These are phyloP conservation scores for Anagyrus pseudococci DNA, from an alignment of 2,888 invertebrate species.

Conservation along the genomic window DNA sequence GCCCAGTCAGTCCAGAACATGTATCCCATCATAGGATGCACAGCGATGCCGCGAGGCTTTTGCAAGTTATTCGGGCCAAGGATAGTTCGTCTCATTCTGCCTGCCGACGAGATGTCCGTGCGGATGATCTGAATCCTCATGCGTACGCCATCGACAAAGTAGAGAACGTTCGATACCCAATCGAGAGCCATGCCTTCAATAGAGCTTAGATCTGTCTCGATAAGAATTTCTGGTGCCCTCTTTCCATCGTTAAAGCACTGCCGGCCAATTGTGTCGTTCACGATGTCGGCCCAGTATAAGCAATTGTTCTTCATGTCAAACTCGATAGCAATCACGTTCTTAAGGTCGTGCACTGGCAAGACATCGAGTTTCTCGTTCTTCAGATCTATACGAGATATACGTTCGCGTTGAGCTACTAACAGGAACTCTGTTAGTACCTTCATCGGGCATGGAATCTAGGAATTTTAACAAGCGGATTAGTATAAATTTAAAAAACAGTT, in stretches of 20 bases:
- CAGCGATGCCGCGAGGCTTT: slow-evolving; percentile 81
- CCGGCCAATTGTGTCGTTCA: slow-evolving; percentile 77
- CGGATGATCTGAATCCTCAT: slow-evolving; percentile 83
- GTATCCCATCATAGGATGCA: slow-evolving; percentile 82
- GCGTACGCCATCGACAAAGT: slow-evolving; percentile 84
- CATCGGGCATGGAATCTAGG: slow-evolving; percentile 71
- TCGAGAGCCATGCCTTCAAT: slow-evolving; percentile 91
- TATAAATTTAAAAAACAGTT: too few relatives aligned
- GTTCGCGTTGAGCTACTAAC: slow-evolving; percentile 78
- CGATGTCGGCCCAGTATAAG: slow-evolving; percentile 88
- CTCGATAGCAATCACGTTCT: slow-evolving; percentile 86
- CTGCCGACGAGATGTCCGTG: slow-evolving; percentile 68
- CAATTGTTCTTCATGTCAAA: slow-evolving; percentile 86
- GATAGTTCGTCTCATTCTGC: slow-evolving; percentile 79
- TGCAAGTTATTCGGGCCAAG: slow-evolving; percentile 71
- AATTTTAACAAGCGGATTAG: slow-evolving; percentile 3
- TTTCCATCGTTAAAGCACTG: slow-evolving; percentile 76
- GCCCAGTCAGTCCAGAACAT: slow-evolving; percentile 93
- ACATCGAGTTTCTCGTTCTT: slow-evolving; percentile 67
- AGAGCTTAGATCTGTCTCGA: slow-evolving; percentile 77
- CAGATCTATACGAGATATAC: slow-evolving; percentile 76
- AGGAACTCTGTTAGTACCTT: slow-evolving; percentile 77
- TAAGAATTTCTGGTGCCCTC: slow-evolving; percentile 72
- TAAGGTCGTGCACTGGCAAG: slow-evolving; percentile 74
- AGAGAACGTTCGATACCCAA: slow-evolving; percentile 86